Evolutionary conservation across 2,888 invertebrate genomes (phyloP).

Genomic region (Brachynemurus nebulosus): DNA sequence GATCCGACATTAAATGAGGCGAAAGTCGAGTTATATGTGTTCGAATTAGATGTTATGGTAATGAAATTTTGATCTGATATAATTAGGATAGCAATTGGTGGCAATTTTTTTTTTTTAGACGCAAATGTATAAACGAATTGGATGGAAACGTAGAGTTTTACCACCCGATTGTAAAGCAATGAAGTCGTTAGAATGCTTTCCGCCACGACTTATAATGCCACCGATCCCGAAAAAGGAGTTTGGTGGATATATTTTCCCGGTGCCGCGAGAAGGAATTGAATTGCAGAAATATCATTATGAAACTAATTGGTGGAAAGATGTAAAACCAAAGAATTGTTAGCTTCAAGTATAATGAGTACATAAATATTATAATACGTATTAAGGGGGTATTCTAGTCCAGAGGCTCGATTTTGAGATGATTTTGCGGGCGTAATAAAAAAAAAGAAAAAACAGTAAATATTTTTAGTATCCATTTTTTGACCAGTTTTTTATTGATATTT

Average conservation of each 20-base stretch:
- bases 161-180: constrained; percentile 38
- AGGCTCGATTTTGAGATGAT: no score
- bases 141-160: constrained; percentile 37
- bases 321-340: constrained; percentile 32
- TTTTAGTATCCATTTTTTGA: no score
- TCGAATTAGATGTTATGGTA: constrained; percentile 35
- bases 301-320: constrained; percentile 40
- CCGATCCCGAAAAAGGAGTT: constrained; percentile 35
- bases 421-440: no score
- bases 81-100: neutral
- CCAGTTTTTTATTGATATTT: no score
- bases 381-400: no score
- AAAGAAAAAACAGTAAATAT: no score
- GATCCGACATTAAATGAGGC: constrained; percentile 22
- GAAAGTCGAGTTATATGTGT: constrained; percentile 33
- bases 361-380: constrained; percentile 1
- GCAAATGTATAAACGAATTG: constrained; percentile 35
- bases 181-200: constrained; percentile 37
- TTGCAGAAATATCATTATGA: constrained; percentile 44
- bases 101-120: constrained; percentile 23
- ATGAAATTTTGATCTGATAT: constrained; percentile 10
- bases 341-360: no score
- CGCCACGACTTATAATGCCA: constrained; percentile 32
- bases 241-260: constrained; percentile 34
- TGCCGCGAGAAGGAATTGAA: constrained; percentile 40